Base-by-base conservation (phyloP, 2,797 vertebrate genomes). In the Cirrhinus mrigala region DNA sequence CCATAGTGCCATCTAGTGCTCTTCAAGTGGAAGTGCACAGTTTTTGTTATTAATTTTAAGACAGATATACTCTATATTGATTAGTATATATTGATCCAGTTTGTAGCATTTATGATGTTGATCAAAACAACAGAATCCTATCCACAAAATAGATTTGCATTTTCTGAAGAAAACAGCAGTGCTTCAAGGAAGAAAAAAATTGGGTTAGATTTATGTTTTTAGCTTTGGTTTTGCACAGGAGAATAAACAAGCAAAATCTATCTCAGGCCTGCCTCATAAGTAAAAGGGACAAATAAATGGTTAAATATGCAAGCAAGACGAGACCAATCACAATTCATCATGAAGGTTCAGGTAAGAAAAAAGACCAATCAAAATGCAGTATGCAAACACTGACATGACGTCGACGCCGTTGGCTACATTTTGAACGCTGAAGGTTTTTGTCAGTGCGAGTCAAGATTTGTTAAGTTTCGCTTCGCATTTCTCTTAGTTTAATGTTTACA, bases 1-100 rank as follows among this genome's bases (percentile, higher is more conserved):
- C 20, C 9, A 24, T 44, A 77, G 29, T 46, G 60, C 73, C 82
- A 76, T 78, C 52, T 78, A 56, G 74, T 84, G 50, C n/a, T 78
- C 8, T 9, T 78, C 11, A 16, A 58, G 48, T 54, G 50, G 3
- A 56, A 48, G 66, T 24, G 50, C 37, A 68, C 24, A 8, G 6
- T 68, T 50, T 12, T 7, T 66, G 14, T 29, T 9, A 18, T 3
- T 16, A 14, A 1, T 64, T 62, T 27, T 64, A 22, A 40, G 20
- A 29, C 10, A 69, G 33, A 15, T 24, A 44, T 46, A 46, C 44
- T 46, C 24, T 64, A 15, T 64, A 6, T 64, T 16, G n/a, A 29
- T 27, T 29, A 29, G 27, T n/a, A 64, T 22, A 10, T 29, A 27
- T 64, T 64, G 60, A 64, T 29, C 24, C 24, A 6, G 24, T 64